Evolutionary conservation across 2,113 vertebrate genomes (phyloP), one percentile per base, ranked within the genome.

Genomic region (Steatornis caripensis): DNA sequence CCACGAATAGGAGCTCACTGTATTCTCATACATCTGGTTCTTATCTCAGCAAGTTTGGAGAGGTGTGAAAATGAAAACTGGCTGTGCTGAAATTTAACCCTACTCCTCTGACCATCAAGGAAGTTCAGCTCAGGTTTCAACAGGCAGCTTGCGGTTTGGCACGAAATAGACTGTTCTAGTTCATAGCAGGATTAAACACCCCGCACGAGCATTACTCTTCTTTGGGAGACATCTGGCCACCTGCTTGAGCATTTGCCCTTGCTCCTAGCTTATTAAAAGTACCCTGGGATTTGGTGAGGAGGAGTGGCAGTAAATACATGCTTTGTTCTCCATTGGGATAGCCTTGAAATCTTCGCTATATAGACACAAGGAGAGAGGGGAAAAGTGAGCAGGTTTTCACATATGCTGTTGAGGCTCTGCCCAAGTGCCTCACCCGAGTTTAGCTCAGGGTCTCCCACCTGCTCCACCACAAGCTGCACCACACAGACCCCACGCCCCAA

Each of bases 121-220:
- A 92, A 94, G 90, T 75, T 81, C 79, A 94, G 85, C 64, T 95
- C 85, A 55, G 76, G 43, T 94, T 96, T 92, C 93, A 84, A 55
- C 30, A 34, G 89, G 79, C 85, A 84, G 51, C 23, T 70, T 74
- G 71, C 2, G 43, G 79, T 87, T 75, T 96, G 92, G 88, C 87
- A 61, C 12, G 27, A 54, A 54, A 74, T 26, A 46, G 36, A 36
- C 34, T 64, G 29, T 76, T 76, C 64, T 17, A 58, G 60, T 46
- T 88, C 46, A 6, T 0, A 55, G 71, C 71, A 61, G 82, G 76
- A 90, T 81, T 66, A 62, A 90, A 92, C 76, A 81, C 66, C 34
- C 71, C 20, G 27, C 3, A 2, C 0, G 0, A 54, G 32, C 29
- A 24, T 55, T 51, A 34, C 48, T 74, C 55, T 49, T 78, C 55